These are phyloP conservation scores for Indicator indicator DNA, from an alignment of 2,113 vertebrate species.

Conservation along the genomic window DNA sequence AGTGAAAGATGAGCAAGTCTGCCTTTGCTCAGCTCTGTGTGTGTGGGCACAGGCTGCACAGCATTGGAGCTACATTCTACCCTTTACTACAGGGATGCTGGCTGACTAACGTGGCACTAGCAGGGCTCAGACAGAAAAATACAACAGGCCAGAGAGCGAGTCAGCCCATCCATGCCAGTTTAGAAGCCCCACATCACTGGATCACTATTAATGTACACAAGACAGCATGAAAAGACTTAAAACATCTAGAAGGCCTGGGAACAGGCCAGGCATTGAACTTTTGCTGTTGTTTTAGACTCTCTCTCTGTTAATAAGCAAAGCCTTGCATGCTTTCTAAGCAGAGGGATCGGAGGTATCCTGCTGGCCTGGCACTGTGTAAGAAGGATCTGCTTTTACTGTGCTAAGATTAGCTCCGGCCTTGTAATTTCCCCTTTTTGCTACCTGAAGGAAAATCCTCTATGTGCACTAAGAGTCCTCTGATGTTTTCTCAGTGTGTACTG, in stretches of 20 bases:
- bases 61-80: not conserved
- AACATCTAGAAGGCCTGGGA: not conserved
- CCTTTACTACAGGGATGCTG: not conserved
- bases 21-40: not conserved
- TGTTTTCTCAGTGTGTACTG: not conserved
- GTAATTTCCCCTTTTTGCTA: not conserved
- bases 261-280: not conserved
- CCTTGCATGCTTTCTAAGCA: not conserved
- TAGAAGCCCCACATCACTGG: not conserved
- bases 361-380: not conserved
- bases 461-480: not conserved
- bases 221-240: not conserved
- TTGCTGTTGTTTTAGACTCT: not conserved
- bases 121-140: not conserved
- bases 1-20: not conserved
- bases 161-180: not conserved
- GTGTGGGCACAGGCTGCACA: not conserved
- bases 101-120: not conserved
- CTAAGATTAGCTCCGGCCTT: not conserved
- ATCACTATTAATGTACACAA: not conserved
- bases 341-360: not conserved
- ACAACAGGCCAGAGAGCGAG: not conserved
- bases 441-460: not conserved
- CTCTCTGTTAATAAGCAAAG: not conserved
- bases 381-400: not conserved